phyloP scores from a whole-genome alignment of 2,113 vertebrate genomes.

The Vombatus ursinus region DNA sequence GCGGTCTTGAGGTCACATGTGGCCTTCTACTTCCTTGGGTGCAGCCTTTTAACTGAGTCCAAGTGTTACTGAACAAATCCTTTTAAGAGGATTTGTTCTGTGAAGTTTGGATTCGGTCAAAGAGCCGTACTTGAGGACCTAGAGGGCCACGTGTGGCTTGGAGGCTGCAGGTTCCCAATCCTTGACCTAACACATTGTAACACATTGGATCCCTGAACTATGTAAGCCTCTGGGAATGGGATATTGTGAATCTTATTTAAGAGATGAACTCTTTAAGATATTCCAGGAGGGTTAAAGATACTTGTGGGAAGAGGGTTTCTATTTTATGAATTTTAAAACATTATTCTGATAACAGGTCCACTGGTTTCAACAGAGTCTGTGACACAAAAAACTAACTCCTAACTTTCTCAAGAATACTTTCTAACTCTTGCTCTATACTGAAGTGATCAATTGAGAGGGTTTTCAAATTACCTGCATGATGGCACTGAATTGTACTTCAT shows the following conservation, averaged over 20 bases:
- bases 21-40: too few species aligned
- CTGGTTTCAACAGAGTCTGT: neutral
- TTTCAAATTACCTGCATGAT: slow-evolving; percentile 93
- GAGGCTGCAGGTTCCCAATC: too few species aligned
- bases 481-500: slow-evolving; percentile 95
- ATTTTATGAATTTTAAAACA: neutral
- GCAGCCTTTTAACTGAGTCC: too few species aligned
- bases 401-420: neutral
- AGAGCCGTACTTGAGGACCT: too few species aligned
- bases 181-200: neutral
- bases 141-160: too few species aligned
- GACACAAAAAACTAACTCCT: neutral
- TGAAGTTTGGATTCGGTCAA: too few species aligned
- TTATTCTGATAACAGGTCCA: neutral
- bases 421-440: neutral
- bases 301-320: neutral
- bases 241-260: neutral
- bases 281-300: too few species aligned
- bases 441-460: neutral
- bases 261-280: neutral
- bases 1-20: too few species aligned
- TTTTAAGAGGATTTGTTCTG: too few species aligned
- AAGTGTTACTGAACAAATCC: too few species aligned
- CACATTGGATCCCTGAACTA: neutral
- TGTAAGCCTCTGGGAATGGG: neutral